A percentile compares a stretch with the other conserved stretches of the same genome.
Conservation (phyloP, 1,140 invertebrate genomes). For the Drosophila kikkawai region DNA sequence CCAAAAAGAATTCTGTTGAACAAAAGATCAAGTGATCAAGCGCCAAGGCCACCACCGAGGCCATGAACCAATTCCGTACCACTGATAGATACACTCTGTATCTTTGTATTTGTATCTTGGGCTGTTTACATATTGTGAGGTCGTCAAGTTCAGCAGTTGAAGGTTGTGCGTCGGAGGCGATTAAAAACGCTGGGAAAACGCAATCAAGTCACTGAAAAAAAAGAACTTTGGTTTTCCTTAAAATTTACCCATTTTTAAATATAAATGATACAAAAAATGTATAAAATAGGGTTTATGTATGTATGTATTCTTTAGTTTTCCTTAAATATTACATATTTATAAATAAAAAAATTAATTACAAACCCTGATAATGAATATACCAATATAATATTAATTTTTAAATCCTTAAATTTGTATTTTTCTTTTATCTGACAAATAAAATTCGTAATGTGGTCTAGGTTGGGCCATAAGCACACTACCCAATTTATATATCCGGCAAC, state of each 20-base stretch:
- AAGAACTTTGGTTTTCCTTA: no score
- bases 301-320: no score
- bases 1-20: background rate
- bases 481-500: slow-evolving; percentile 61
- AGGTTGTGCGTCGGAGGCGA: slow-evolving; percentile 35
- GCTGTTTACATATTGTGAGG: slow-evolving; percentile 24
- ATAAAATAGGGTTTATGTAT: no score
- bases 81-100: slow-evolving; percentile 29
- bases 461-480: slow-evolving; percentile 56
- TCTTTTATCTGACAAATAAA: background rate
- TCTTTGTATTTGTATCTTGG: slow-evolving; percentile 20
- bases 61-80: slow-evolving; percentile 66
- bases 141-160: slow-evolving; percentile 60
- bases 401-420: background rate
- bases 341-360: background rate
- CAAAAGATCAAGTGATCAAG: slow-evolving; percentile 7
- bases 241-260: no score
- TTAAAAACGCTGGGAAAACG: slow-evolving; percentile 41
- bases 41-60: slow-evolving; percentile 49
- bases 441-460: background rate
- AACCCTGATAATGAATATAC: background rate
- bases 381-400: no score
- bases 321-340: no score
- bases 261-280: no score
- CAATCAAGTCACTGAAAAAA: slow-evolving; percentile 3